Base-by-base conservation (phyloP, 2,888 invertebrate genomes). In the Bombylius major region DNA sequence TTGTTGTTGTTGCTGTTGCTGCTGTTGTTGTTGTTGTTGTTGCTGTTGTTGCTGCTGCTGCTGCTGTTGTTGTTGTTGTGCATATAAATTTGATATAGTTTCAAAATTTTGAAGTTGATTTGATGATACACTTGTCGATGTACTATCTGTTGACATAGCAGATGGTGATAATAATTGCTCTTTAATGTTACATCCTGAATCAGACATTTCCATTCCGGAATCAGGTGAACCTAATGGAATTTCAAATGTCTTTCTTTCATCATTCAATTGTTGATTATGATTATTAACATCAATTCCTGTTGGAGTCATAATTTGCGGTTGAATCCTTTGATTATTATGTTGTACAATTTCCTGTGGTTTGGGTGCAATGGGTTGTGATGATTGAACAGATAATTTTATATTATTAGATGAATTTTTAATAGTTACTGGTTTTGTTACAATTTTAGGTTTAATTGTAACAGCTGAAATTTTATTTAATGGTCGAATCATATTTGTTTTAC, bases 291-390 rank as follows among this genome's bases (percentile, higher is more conserved):
- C 54, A 23, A 23, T 23, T 23, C 23, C 23, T 36, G 34, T 36
- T 7, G 8, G 7, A 5, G 4, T 36, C 34, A 36, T 36, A 7
- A 7, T 8, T 36, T 36, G 34, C 8, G 34, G 8, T 36, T 36
- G 34, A 8, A 36, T 36, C 4, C 34, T 36, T 8, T 36, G 34
- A 8, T 36, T 7, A 7, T 36, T 5, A 4, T 36, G 34, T 36
- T 8, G 7, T 23, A 23, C 23, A 36, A 36, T 36, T 8, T 36
- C 34, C 8, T 77, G 77, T 62, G 77, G 77, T 66, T 77, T 72
- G 60, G 60, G 60, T 14, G 60, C 60, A 50, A 60, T 58, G n/a
- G 58, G 53, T 71, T 76, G 56, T 65, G 66, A 63, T 33, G 59
- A 48, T 44, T 62, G 56, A 33, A 44, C 45, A 12, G 2, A 14